Conservation (phyloP, 2,113 vertebrate species). For the Pteronura brasiliensis region DNA sequence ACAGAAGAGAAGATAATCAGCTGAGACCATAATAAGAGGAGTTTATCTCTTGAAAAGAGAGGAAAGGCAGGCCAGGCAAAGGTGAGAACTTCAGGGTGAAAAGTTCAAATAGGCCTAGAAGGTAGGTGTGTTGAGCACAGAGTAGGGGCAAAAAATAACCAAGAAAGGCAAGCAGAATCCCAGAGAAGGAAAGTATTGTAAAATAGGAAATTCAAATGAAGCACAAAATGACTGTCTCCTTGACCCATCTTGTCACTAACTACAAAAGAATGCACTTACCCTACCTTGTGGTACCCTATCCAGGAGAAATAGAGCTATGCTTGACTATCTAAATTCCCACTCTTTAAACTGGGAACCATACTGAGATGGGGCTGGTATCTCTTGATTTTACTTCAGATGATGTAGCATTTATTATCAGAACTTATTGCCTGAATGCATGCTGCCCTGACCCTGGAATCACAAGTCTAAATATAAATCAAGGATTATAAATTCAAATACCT, state of each 20-base stretch:
- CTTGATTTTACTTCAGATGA: slow-evolving; percentile 7
- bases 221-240: background rate
- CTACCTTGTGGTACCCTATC: background rate
- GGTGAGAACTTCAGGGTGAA: background rate
- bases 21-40: background rate
- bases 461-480: background rate
- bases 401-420: background rate
- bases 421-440: background rate
- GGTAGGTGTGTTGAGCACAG: background rate
- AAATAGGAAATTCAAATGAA: background rate
- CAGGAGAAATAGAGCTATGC: background rate
- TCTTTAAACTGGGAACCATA: background rate
- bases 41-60: background rate
- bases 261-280: background rate
- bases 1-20: background rate
- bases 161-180: background rate
- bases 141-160: background rate
- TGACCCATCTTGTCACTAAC: background rate
- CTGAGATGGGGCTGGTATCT: background rate
- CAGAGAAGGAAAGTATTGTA: background rate
- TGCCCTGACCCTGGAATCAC: background rate
- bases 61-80: background rate
- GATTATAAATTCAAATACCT: background rate
- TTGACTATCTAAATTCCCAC: background rate
- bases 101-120: background rate